A percentile compares a stretch with the other conserved stretches of the same genome.
phyloP scores from a whole-genome alignment of 2,797 vertebrate genomes.

The Megaceryle alcyon region DNA sequence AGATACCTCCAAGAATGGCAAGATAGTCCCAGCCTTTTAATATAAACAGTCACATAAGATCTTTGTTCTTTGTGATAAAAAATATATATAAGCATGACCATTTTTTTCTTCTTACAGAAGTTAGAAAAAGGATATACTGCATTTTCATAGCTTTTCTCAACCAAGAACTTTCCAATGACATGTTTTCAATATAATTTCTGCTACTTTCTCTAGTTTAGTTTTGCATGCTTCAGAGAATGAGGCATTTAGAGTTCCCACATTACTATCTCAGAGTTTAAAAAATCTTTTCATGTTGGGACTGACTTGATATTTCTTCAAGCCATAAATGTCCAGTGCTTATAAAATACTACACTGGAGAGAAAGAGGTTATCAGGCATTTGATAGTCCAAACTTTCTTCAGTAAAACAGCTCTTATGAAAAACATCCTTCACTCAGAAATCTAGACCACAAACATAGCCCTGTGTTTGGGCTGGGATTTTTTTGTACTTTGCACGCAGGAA shows the following conservation, averaged over 20 bases:
- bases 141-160: background rate
- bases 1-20: background rate
- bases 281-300: background rate
- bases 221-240: background rate
- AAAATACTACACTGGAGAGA: background rate
- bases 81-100: background rate
- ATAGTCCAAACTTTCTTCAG: background rate
- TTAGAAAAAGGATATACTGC: background rate
- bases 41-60: background rate
- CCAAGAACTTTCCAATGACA: background rate
- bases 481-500: background rate
- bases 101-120: background rate
- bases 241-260: background rate
- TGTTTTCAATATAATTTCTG: background rate
- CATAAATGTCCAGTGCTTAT: background rate
- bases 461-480: background rate
- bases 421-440: background rate
- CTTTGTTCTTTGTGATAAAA: background rate
- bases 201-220: background rate
- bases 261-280: background rate
- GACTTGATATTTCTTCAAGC: background rate
- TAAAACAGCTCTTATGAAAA: background rate
- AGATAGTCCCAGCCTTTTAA: background rate
- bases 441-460: background rate
- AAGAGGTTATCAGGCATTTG: background rate